Percentiles rank a stretch among this genome's conserved stretches.
phyloP scores from a whole-genome alignment of 2,888 invertebrate genomes.

The Tridacna gigas region DNA sequence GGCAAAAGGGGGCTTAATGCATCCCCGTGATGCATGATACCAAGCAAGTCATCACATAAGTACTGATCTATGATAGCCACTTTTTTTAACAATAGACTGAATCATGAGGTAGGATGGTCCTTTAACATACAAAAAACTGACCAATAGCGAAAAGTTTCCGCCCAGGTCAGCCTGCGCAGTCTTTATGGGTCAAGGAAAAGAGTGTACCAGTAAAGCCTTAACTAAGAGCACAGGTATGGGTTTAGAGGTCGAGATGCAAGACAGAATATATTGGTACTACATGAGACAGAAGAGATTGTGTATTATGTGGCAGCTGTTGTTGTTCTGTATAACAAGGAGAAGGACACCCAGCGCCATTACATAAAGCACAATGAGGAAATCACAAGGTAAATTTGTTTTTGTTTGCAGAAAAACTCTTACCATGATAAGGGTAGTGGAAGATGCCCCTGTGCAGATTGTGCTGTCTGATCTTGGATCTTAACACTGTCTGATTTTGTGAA shows the following conservation, averaged over 20 bases:
- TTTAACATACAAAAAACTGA: too few relatives aligned
- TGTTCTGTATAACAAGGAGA: conserved; percentile 93
- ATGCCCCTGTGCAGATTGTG: background rate
- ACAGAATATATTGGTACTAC: conserved; percentile 76
- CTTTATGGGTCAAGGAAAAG: too few relatives aligned
- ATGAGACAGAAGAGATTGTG: conserved; percentile 86
- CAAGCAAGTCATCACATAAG: too few relatives aligned
- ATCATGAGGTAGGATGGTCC: too few relatives aligned
- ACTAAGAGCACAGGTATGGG: conserved; percentile 75
- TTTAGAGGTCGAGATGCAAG: conserved; percentile 77
- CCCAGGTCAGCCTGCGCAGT: too few relatives aligned
- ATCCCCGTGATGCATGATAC: too few relatives aligned
- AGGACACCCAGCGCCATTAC: conserved; percentile 95
- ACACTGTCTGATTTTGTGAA: too few relatives aligned
- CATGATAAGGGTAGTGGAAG: background rate
- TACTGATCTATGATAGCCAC: too few relatives aligned
- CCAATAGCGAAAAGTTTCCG: too few relatives aligned
- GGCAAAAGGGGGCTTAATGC: too few relatives aligned
- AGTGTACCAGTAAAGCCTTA: conserved; percentile 17
- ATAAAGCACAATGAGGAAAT: conserved; percentile 96
- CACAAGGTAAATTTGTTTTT: conserved; percentile 89
- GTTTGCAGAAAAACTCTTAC: background rate
- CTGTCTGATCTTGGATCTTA: too few relatives aligned
- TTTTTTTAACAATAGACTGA: too few relatives aligned
- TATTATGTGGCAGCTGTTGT: conserved; percentile 97